Base-by-base conservation (phyloP, 2,797 vertebrate species). In the Thamnophis elegans region DNA sequence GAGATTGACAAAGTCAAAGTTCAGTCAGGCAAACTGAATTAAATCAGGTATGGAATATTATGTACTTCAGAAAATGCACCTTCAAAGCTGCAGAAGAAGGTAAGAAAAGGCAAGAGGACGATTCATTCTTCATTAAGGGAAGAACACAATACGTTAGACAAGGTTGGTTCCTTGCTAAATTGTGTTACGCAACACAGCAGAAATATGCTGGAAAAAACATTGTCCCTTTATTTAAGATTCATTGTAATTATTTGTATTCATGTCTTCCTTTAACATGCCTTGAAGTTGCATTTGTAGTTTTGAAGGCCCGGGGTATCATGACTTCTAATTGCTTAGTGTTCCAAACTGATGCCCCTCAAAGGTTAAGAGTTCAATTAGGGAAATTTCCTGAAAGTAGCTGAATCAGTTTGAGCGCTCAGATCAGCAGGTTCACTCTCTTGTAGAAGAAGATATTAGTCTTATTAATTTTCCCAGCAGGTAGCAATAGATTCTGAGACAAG, bases 1-100 rank as follows among this genome's bases (percentile, higher is more conserved):
- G 90, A 89, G 90, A 89, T 91, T 88, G 92, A 87, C 92, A 91
- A 89, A 91, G 90, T 91, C 68, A 91, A 93, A 89, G 90, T 89
- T 91, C 90, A 25, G 58, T 22, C 55, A 88, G 86, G 36, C 65
- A 91, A 93, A 93, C 86, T 56, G 90, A 93, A 93, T 93, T 91
- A 93, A 93, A 93, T 91, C 87, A 93, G 91, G 85, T 47, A 89
- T 47, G 87, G 26, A 85, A 56, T 88, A 91, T 56, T 60, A 62
- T 88, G 47, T 85, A 51, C 82, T 85, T 73, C 36, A 73, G 68
- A 90, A 91, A 85, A 78, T 32, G 47, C 32, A 51, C 62, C 68
- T 88, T 91, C 51, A 89, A 65, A 62, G 91, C 86, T 9, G 58
- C 25, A 26, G 51, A 82, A 1, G 51, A 55, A 58, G 68, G 42